Conservation (phyloP, 2,113 vertebrate genomes). For the Neopipo cinnamomea region DNA sequence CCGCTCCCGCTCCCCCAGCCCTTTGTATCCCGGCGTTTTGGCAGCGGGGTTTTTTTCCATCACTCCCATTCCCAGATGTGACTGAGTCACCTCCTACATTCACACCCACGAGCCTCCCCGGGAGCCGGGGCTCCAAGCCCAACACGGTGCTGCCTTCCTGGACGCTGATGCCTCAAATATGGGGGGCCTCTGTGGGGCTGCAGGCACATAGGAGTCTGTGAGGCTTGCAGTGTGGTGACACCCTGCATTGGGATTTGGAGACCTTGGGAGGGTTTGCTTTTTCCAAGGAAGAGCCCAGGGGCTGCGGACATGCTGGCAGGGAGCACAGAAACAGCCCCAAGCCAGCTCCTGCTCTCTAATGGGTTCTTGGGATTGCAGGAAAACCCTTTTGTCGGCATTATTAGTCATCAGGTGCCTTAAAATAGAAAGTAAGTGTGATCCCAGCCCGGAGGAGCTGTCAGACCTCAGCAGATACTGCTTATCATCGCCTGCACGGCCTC, state of each 20-base stretch:
- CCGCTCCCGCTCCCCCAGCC: not conserved
- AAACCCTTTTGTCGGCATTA: not conserved
- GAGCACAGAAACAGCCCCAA: not conserved
- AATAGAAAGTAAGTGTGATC: not conserved
- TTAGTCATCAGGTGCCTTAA: constrained; percentile 25
- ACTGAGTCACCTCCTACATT: constrained; percentile 55
- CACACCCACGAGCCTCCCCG: not conserved
- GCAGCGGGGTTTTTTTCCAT: constrained; percentile 37
- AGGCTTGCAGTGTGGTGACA: rapidly evolving
- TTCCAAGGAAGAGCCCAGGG: not conserved
- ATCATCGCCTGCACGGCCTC: not conserved
- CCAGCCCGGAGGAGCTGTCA: not conserved
- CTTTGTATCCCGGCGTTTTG: constrained; percentile 19
- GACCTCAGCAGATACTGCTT: not conserved
- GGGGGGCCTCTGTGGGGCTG: not conserved
- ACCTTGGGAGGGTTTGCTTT: not conserved
- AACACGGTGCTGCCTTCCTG: not conserved
- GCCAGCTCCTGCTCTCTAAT: not conserved
- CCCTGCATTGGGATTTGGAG: rapidly evolving
- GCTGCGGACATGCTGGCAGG: rapidly evolving
- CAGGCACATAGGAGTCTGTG: not conserved
- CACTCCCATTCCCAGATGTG: constrained; percentile 57
- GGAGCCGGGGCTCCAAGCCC: not conserved
- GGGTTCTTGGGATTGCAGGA: not conserved
- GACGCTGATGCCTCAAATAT: not conserved